These are phyloP conservation scores for Drosophila nikananu DNA, from an alignment of 1,140 invertebrate species.

Conservation along the genomic window DNA sequence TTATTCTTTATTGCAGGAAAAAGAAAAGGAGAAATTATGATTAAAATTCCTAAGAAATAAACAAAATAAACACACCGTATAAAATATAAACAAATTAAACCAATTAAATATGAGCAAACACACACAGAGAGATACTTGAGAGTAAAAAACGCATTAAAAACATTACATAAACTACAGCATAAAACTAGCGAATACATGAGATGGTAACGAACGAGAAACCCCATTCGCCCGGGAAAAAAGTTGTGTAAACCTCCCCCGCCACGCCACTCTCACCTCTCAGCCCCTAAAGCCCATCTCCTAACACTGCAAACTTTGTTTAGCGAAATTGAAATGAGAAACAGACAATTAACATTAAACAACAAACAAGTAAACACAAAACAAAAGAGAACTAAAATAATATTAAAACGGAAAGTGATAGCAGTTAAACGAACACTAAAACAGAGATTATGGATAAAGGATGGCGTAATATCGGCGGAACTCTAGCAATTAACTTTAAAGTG, in stretches of 20 bases:
- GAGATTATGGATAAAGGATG: constrained; percentile 45
- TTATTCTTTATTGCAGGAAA: constrained; percentile 83
- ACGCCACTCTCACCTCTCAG: background rate
- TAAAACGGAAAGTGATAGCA: constrained; percentile 77
- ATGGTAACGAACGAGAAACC: constrained; percentile 30
- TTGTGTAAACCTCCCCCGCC: constrained; percentile 32
- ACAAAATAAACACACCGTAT: constrained; percentile 48
- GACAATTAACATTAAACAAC: constrained; percentile 57
- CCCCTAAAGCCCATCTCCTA: constrained; percentile 2
- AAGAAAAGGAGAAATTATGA: constrained; percentile 85
- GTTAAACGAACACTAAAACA: constrained; percentile 68
- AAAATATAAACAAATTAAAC: constrained; percentile 36
- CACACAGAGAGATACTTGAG: constrained; percentile 26
- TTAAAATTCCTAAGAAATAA: constrained; percentile 79
- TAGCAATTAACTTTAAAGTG: constrained; percentile 64
- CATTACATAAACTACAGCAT: constrained; percentile 61
- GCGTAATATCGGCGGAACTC: constrained; percentile 38
- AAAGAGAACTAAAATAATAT: constrained; percentile 51
- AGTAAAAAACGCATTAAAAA: constrained; percentile 46
- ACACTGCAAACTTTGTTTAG: constrained; percentile 70
- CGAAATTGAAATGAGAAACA: constrained; percentile 59
- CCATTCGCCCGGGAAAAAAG: constrained; percentile 31
- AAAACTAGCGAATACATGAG: constrained; percentile 58
- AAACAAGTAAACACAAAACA: constrained; percentile 21
- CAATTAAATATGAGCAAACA: constrained; percentile 55